These are phyloP conservation scores for Diplazon laetatorius DNA, from an alignment of 2,888 invertebrate species.

Conservation along the genomic window DNA sequence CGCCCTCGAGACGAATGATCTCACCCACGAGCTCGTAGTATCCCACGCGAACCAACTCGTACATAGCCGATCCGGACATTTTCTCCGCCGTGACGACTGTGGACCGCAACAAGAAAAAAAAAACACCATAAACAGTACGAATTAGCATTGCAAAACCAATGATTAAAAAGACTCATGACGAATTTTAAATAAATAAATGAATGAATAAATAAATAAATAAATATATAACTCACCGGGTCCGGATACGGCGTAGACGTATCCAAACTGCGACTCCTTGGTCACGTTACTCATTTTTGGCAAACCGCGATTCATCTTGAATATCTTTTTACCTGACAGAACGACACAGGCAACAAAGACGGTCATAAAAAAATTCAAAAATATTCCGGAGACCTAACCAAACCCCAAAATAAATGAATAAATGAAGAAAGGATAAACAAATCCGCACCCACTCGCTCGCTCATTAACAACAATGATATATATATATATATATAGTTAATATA, in stretches of 20 bases:
- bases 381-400: neutral
- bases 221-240: slow-evolving; percentile 92
- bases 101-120: slow-evolving; percentile 65
- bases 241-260: slow-evolving; percentile 98
- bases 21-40: slow-evolving; percentile 99
- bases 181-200: neutral
- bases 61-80: slow-evolving; percentile 99
- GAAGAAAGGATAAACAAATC: neutral
- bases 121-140: slow-evolving; percentile 31
- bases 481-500: too few relatives aligned
- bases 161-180: too few relatives aligned
- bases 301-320: slow-evolving; percentile 86
- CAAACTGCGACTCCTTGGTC: slow-evolving; percentile 94
- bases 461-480: too few relatives aligned
- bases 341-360: slow-evolving; percentile 26
- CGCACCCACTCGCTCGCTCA: too few relatives aligned
- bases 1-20: slow-evolving; percentile 99
- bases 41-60: slow-evolving; percentile 99
- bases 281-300: slow-evolving; percentile 91
- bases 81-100: slow-evolving; percentile 99
- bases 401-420: neutral
- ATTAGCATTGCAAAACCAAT: neutral
- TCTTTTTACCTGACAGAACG: slow-evolving; percentile 55
- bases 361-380: slow-evolving; percentile 9
- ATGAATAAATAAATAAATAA: neutral